phyloP scores from a whole-genome alignment of 2,797 vertebrate genomes.

The Fistularia tabacaria region DNA sequence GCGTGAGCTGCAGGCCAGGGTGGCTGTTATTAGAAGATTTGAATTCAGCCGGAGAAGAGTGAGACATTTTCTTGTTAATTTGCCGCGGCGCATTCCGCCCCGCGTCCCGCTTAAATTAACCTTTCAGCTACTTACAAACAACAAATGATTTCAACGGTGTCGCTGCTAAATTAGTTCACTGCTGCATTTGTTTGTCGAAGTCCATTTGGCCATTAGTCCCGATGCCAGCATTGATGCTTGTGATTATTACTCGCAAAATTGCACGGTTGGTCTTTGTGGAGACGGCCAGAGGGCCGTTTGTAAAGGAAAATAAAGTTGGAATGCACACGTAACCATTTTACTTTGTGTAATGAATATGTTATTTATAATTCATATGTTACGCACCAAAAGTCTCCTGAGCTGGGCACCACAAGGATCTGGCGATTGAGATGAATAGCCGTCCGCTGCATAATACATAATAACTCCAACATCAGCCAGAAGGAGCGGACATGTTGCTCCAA shows the following conservation, averaged over 20 bases:
- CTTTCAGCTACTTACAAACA: constrained; percentile 3
- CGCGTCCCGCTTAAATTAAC: constrained; percentile 7
- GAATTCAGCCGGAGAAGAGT: constrained; percentile 13
- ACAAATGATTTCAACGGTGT: constrained; percentile 20
- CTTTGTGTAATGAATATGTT: constrained; percentile 57
- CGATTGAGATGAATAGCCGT: constrained; percentile 66
- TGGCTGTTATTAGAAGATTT: constrained; percentile 2
- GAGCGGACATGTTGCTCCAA: constrained; percentile 43
- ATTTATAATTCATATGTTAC: constrained; percentile 42
- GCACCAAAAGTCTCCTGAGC: constrained; percentile 52
- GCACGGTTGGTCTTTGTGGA: constrained; percentile 43
- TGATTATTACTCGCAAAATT: constrained; percentile 57
- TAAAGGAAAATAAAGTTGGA: constrained; percentile 38
- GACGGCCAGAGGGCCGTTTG: constrained; percentile 50
- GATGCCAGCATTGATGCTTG: constrained; percentile 49
- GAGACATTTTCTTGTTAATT: background rate
- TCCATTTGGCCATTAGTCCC: constrained; percentile 42
- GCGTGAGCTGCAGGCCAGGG: constrained; percentile 1
- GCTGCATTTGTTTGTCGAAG: constrained; percentile 45
- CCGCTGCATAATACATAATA: constrained; percentile 34
- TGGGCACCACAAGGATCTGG: constrained; percentile 51
- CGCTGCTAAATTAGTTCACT: constrained; percentile 35
- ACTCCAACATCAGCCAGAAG: constrained; percentile 59
- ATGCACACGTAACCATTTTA: constrained; percentile 40
- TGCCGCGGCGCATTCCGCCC: background rate